A percentile compares a stretch with the other conserved stretches of the same genome.
Evolutionary conservation across 2,113 vertebrate species (phyloP).

Genomic region (Odocoileus hemionus): DNA sequence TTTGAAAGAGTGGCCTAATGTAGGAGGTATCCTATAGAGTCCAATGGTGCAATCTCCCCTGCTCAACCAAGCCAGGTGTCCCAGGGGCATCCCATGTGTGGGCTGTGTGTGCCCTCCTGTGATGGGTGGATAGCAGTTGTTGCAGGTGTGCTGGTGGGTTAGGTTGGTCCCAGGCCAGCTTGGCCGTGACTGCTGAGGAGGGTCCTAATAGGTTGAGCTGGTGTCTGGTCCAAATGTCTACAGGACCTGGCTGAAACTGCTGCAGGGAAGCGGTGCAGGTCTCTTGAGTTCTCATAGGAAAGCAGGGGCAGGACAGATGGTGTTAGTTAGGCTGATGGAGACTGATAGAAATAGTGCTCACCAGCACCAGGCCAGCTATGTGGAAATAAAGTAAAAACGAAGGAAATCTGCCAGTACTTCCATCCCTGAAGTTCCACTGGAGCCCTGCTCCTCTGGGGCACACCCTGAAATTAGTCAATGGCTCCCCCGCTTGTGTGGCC

Average conservation of each 20-base stretch:
- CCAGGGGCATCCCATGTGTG: not conserved
- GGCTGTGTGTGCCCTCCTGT: not conserved
- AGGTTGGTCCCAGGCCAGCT: not conserved
- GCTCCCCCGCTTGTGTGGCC: not conserved
- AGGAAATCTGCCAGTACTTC: not conserved
- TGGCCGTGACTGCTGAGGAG: not conserved
- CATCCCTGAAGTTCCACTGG: not conserved
- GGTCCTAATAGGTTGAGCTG: not conserved
- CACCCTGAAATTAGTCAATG: not conserved
- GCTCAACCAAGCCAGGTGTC: not conserved
- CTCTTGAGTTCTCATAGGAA: not conserved
- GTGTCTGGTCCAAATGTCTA: not conserved
- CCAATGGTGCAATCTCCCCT: not conserved
- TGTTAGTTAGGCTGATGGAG: not conserved
- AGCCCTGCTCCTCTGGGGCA: not conserved
- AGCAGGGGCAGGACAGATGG: not conserved
- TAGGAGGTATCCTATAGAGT: not conserved
- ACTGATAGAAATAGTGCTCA: not conserved
- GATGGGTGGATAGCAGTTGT: not conserved
- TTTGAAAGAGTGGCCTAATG: not conserved
- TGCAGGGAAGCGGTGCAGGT: not conserved
- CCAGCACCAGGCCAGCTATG: not conserved
- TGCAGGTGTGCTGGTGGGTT: not conserved
- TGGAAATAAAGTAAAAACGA: not conserved
- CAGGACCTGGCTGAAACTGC: not conserved